phyloP scores from a whole-genome alignment of 2,888 invertebrate species.

The Diloba caeruleocephala region DNA sequence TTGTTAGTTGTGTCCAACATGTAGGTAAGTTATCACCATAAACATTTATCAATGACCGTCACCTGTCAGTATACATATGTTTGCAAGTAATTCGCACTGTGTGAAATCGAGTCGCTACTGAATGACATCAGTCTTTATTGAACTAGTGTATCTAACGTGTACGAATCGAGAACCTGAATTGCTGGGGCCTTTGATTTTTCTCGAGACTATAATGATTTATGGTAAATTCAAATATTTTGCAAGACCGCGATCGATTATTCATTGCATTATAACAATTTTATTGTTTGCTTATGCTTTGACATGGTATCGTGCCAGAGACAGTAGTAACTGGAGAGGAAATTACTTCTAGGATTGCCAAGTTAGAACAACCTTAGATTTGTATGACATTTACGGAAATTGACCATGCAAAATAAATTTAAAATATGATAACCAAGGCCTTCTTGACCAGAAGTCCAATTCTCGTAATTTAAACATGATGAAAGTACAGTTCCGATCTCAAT shows the following conservation, averaged over 20 bases:
- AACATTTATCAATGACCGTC: conserved; percentile 11
- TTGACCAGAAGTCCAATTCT: too few relatives aligned
- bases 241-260: conserved; percentile 5
- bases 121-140: conserved; percentile 52
- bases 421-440: not conserved
- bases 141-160: conserved; percentile 2
- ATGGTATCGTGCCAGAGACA: not conserved
- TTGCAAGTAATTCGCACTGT: conserved; percentile 48
- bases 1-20: conserved; percentile 5
- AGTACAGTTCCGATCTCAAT: too few relatives aligned
- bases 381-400: conserved; percentile 16
- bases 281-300: conserved; percentile 5
- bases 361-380: conserved; percentile 11
- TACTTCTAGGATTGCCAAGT: conserved; percentile 8
- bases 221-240: conserved; percentile 1
- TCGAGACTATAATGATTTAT: conserved; percentile 14
- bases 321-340: not conserved
- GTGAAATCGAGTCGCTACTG: conserved; percentile 29
- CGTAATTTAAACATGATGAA: too few relatives aligned
- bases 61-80: conserved; percentile 17
- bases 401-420: not conserved
- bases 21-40: conserved; percentile 5
- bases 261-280: not conserved
- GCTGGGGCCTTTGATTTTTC: conserved; percentile 21
- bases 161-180: conserved; percentile 16